Base-by-base conservation (phyloP, 1,140 invertebrate species). In the Drosophila lacertosa region DNA sequence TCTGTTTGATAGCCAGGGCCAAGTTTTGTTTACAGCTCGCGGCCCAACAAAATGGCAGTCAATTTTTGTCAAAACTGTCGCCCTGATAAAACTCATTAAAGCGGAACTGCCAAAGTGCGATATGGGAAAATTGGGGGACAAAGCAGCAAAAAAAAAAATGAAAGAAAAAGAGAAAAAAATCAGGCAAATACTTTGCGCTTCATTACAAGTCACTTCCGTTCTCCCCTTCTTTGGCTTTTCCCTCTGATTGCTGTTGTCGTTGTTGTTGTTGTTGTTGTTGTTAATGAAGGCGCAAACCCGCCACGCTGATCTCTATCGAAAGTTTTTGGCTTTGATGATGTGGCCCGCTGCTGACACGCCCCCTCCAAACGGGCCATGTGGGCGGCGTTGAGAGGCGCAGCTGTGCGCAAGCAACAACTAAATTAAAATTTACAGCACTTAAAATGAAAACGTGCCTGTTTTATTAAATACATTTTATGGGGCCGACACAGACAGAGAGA, bases 381-480 rank as follows among this genome's bases (percentile, higher is more conserved):
- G 50, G 59, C 32, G 57, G n/a, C n/a, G n/a, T n/a, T 22, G 22
- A 29, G 42, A 57, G 76, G 53, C 72, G 42, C 81, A 84, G 80
- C 73, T 86, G 80, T 73, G 71, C 76, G 54, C 20, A 50, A 77
- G 77, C 77, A 88, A 88, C 81, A 86, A 86, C 82, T 88, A 88
- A 88, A 88, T 88, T 88, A 88, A 88, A 88, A 88, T 88, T 88
- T 88, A 88, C 82, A 81, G 82, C 82, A 88, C 82, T 88, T 88
- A 70, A 88, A 86, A 86, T 82, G 77, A 65, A 88, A 88, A 89
- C 82, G 82, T 88, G 82, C 63, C 77, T 65, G 74, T 88, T 88
- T 88, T 88, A 88, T 88, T 88, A 88, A 88, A 88, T 88, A 79
- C 69, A 88, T 88, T 86, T 82, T 82, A 82, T 72, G 78, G 32